These are phyloP conservation scores for Phenganax stokvisi DNA, from an alignment of 92 coral and sea anemone genomes.

Conservation along the genomic window DNA sequence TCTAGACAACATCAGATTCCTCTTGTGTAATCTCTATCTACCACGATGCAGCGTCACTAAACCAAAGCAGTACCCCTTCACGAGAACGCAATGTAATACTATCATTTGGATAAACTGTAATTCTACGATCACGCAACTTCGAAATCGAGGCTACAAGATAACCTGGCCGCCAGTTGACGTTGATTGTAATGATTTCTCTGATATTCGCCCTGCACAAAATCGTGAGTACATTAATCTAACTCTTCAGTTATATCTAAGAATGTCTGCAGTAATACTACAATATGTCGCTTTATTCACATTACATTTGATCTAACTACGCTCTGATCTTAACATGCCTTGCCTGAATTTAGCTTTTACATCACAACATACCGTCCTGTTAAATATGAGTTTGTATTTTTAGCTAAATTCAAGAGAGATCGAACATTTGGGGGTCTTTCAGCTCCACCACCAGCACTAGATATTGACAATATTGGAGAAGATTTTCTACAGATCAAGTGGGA, in stretches of 20 bases:
- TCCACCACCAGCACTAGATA: constrained; percentile 4
- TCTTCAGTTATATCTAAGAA: not conserved
- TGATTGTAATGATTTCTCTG: not conserved
- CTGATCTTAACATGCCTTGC: too few species aligned
- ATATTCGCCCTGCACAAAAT: too few species aligned
- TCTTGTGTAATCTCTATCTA: constrained; percentile 10
- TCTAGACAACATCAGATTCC: not conserved
- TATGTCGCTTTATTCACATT: too few species aligned
- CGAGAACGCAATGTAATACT: not conserved
- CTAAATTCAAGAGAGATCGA: constrained; percentile 6
- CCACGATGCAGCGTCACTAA: not conserved
- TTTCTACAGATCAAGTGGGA: constrained; percentile 19
- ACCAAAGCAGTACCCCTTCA: constrained; percentile 2
- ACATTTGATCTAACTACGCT: too few species aligned
- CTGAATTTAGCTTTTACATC: too few species aligned
- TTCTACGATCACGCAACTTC: not conserved
- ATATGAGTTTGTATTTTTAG: not conserved
- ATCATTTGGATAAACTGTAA: not conserved
- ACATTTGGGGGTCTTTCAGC: constrained; percentile 17
- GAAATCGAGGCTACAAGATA: not conserved
- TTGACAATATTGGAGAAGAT: not conserved
- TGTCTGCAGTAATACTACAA: too few species aligned
- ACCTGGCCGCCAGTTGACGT: constrained; percentile 23
- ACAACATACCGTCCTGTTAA: too few species aligned
- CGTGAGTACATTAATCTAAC: not conserved